Evolutionary conservation across 2,797 vertebrate species (phyloP).

Genomic region (Sternotherus odoratus): DNA sequence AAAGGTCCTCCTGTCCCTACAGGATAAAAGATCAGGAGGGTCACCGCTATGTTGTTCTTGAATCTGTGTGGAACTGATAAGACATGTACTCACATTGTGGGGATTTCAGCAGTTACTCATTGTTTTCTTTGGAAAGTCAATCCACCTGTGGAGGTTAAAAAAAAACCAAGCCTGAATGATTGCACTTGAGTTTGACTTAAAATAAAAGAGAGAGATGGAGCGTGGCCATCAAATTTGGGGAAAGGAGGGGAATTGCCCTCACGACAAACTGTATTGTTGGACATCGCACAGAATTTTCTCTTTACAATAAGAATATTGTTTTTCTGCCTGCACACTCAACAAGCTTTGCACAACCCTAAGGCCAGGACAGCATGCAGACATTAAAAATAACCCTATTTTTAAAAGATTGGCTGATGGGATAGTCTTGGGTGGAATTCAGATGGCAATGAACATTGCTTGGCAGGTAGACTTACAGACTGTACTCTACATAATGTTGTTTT

Average conservation of each 20-base stretch:
- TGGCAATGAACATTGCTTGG: neutral
- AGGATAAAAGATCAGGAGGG: conserved; percentile 13
- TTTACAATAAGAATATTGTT: conserved; percentile 40
- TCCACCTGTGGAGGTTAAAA: neutral
- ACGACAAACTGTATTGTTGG: conserved; percentile 45
- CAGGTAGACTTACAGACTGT: conserved; percentile 3
- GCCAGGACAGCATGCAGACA: conserved; percentile 11
- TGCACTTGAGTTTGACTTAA: neutral
- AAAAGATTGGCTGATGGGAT: conserved; percentile 28
- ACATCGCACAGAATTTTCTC: conserved; percentile 48
- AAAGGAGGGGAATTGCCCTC: conserved; percentile 39
- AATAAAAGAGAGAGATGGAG: neutral
- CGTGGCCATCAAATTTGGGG: neutral
- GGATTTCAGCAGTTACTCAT: conserved; percentile 17
- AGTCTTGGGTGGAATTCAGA: neutral
- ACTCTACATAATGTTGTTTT: neutral
- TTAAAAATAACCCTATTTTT: conserved; percentile 18
- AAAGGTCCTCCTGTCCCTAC: conserved; percentile 15
- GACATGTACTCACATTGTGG: neutral
- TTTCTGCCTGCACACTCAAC: conserved; percentile 18
- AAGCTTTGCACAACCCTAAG: conserved; percentile 31
- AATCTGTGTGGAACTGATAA: conserved; percentile 38
- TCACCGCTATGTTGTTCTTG: neutral
- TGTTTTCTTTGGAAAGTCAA: neutral
- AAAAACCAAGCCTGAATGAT: neutral